These are phyloP conservation scores for Blera fallax DNA, from an alignment of 2,888 invertebrate genomes.

Conservation along the genomic window DNA sequence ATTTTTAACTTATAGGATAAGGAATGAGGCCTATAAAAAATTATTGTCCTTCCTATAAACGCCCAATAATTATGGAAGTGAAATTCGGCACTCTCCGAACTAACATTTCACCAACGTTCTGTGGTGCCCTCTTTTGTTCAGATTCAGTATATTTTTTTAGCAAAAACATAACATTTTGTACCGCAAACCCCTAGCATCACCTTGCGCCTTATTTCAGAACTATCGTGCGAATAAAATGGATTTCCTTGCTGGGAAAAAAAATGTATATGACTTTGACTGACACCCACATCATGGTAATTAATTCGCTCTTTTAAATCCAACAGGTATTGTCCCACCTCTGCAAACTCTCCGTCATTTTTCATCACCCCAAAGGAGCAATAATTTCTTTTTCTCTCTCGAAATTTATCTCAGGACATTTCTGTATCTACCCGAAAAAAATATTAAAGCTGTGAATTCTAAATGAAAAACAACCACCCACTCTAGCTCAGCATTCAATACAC, in stretches of 20 bases:
- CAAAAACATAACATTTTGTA: background rate
- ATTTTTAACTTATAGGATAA: too few species aligned
- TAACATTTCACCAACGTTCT: background rate
- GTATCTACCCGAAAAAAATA: background rate
- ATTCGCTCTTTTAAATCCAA: slow-evolving; percentile 51
- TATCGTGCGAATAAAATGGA: background rate
- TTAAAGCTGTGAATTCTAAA: background rate
- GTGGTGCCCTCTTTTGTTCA: background rate
- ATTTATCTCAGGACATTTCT: background rate
- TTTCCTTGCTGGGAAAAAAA: background rate
- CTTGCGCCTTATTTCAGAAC: background rate
- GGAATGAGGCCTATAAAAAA: too few species aligned
- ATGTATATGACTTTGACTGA: background rate
- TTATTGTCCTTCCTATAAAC: too few species aligned
- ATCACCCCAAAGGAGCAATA: background rate
- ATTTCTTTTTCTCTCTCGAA: background rate
- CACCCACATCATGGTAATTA: background rate
- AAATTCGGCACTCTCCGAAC: too few species aligned
- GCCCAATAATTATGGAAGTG: too few species aligned
- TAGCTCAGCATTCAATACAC: background rate
- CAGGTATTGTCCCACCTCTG: slow-evolving; percentile 33
- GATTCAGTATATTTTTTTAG: background rate
- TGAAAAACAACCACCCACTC: background rate
- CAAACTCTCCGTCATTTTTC: background rate
- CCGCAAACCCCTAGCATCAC: background rate